Conservation (phyloP, 2,888 invertebrate species). For the Metellina segmentata region DNA sequence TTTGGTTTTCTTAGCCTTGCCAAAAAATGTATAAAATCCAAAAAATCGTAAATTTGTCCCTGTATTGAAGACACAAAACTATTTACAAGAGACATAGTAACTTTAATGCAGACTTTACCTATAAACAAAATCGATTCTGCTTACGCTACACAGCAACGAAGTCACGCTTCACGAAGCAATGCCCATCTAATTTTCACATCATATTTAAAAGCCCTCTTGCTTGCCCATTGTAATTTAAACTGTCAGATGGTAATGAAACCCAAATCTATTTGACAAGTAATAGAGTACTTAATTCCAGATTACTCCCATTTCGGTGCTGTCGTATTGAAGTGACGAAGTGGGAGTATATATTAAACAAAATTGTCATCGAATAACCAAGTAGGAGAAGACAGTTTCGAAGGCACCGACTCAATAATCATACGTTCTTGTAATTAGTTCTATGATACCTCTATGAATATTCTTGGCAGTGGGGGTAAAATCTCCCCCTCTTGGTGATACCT, state of each 20-base stretch:
- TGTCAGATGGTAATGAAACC: conserved; percentile 31
- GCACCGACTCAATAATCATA: background rate
- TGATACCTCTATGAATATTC: background rate
- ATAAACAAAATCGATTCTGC: no score
- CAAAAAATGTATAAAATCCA: no score
- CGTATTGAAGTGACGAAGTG: background rate
- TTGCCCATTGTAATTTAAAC: conserved; percentile 27
- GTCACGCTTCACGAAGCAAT: no score
- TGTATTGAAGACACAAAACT: no score
- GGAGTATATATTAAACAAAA: background rate
- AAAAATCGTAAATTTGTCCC: no score
- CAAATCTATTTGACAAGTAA: conserved; percentile 37
- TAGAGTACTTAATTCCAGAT: conserved; percentile 4
- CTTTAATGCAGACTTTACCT: no score
- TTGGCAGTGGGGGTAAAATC: background rate
- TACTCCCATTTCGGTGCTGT: background rate
- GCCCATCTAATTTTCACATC: background rate
- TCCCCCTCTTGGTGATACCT: no score
- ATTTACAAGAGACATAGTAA: no score
- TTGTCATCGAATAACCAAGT: conserved; percentile 2
- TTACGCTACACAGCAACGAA: no score
- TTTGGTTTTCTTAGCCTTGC: no score
- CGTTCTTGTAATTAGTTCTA: background rate
- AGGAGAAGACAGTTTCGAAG: background rate
- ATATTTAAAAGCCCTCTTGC: conserved; percentile 3